Evolutionary conservation across 1,140 invertebrate genomes (phyloP), one percentile per base, ranked within the genome.

Genomic region (Euschistus heros): DNA sequence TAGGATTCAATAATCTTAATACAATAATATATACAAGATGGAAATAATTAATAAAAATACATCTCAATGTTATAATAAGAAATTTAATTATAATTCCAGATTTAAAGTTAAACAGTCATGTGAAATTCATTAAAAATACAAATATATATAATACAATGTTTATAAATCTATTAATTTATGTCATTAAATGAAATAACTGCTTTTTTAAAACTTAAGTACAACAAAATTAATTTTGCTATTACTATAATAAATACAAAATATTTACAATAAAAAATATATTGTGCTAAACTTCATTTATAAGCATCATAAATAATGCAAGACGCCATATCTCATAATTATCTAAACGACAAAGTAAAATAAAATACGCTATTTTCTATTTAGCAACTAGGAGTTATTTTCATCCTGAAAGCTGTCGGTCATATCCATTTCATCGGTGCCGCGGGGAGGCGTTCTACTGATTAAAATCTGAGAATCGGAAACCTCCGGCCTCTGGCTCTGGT

Each of bases 351-450:
- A n/a, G n/a, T n/a, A 10, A 50, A 50, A 20, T 8, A 50, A 50
- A 50, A n/a, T 50, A 17, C 42, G 7, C 46, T 47, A 47, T 17
- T 17, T 5, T 5, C n/a, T 20, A 22, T 50, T 17, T 50, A 20
- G 8, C 37, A n/a, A 64, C 47, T 67, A 69, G 15, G 69, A 67
- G 22, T 62, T 69, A 50, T 69, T 69, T 57, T 69, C 69, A 62
- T 69, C 69, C 27, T 69, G 69, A 62, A 68, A 69, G 54, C 69
- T 68, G 63, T 69, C 69, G 8, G 65, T 60, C 69, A 69, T 69
- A 26, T 69, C 69, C 33, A 69, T 64, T 50, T 67, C 69, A 37
- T 30, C 63, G 14, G 15, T 13, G 1, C 7, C 33, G 13, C 63
- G 24, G n/a, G 24, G 62, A 52, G 50, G 26, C 3, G 63, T 37